phyloP scores from a whole-genome alignment of 2,797 vertebrate genomes.

The Kryptolebias ocellatus region DNA sequence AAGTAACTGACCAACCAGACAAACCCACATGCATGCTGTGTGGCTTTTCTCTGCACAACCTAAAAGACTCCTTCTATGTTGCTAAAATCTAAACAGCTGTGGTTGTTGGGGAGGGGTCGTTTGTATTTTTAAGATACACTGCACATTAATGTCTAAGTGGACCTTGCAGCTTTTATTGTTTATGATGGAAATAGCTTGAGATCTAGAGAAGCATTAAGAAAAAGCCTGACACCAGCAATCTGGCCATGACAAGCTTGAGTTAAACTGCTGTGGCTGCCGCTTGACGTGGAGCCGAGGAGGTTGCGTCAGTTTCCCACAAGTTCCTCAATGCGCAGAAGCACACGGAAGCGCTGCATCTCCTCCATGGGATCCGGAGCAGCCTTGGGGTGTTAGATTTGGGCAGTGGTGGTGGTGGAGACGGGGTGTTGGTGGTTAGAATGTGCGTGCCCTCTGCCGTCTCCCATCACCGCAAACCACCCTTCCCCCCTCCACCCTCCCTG shows the following conservation, averaged over 20 bases:
- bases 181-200: slow-evolving; percentile 48
- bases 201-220: slow-evolving; percentile 44
- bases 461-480: slow-evolving; percentile 76
- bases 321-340: slow-evolving; percentile 15
- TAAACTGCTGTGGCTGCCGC: slow-evolving; percentile 47
- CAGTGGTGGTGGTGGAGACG: slow-evolving; percentile 26
- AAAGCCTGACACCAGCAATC: slow-evolving; percentile 24
- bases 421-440: slow-evolving; percentile 83
- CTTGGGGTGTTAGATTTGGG: slow-evolving; percentile 71
- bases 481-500: slow-evolving; percentile 64
- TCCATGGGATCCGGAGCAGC: slow-evolving; percentile 74
- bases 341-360: slow-evolving; percentile 7
- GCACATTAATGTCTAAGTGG: slow-evolving; percentile 19
- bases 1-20: background rate
- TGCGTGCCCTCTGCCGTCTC: slow-evolving; percentile 81
- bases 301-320: slow-evolving; percentile 35
- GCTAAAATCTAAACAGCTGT: slow-evolving; percentile 10
- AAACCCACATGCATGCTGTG: slow-evolving; percentile 7
- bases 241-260: slow-evolving; percentile 19
- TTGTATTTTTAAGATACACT: slow-evolving; percentile 15
- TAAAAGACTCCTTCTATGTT: slow-evolving; percentile 5
- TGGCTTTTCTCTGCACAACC: slow-evolving; percentile 7
- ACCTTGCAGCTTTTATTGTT: slow-evolving; percentile 27
- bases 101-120: slow-evolving; percentile 17
- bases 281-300: slow-evolving; percentile 53